Evolutionary conservation across 2,888 invertebrate species (phyloP).

Genomic region (Smittia aterrima): DNA sequence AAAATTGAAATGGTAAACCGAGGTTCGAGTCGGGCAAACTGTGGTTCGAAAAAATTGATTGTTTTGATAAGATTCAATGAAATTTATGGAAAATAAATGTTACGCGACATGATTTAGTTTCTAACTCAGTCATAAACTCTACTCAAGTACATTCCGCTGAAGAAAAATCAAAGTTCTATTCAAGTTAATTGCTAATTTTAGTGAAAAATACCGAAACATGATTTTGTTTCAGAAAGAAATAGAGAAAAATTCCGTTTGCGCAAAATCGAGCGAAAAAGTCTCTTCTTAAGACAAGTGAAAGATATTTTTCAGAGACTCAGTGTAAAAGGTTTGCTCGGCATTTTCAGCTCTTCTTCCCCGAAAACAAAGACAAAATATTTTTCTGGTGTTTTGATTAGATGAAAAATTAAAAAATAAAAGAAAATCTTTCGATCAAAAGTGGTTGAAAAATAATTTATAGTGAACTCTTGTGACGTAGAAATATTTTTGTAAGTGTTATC

Average conservation of each 20-base stretch:
- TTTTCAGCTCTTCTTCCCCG: not conserved
- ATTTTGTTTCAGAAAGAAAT: not conserved
- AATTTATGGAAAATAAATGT: not conserved
- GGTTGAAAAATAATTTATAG: too few relatives aligned
- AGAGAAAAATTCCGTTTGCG: not conserved
- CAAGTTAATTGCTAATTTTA: not conserved
- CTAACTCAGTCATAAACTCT: not conserved
- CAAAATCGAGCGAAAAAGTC: not conserved
- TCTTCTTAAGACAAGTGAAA: not conserved
- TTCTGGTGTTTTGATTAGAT: not conserved
- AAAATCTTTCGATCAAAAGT: not conserved
- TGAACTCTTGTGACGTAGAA: not conserved
- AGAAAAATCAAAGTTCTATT: not conserved
- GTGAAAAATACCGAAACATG: not conserved
- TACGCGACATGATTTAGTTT: not conserved
- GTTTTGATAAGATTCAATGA: too few relatives aligned
- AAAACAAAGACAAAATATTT: not conserved
- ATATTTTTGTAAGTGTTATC: not conserved
- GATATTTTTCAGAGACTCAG: constrained; percentile 7
- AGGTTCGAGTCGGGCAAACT: too few relatives aligned
- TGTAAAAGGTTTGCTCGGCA: not conserved
- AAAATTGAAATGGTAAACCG: too few relatives aligned
- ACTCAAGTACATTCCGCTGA: not conserved
- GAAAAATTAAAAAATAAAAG: not conserved
- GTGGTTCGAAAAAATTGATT: too few relatives aligned